Percentiles rank a stretch among this genome's conserved stretches.
These are phyloP conservation scores for Drosophila arizonae DNA, from an alignment of 1,140 invertebrate genomes.

Conservation along the genomic window DNA sequence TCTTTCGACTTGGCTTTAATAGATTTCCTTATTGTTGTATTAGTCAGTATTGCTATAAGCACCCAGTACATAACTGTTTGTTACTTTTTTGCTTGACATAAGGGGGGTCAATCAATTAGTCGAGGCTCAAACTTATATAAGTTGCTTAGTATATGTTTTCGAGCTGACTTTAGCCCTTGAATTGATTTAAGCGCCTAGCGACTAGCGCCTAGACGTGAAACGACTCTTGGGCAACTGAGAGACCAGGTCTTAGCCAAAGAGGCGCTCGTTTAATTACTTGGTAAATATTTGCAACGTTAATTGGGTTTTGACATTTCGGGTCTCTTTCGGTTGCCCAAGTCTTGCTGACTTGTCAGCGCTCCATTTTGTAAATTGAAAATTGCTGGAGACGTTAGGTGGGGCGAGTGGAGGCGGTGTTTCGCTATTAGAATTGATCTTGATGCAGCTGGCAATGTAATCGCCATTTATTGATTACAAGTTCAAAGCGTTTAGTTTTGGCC, in stretches of 20 bases:
- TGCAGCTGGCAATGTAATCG: slow-evolving; percentile 72
- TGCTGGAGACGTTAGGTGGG: background rate
- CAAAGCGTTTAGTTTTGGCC: slow-evolving; percentile 78
- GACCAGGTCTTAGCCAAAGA: slow-evolving; percentile 23
- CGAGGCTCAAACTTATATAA: slow-evolving; percentile 8
- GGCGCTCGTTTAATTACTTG: slow-evolving; percentile 71
- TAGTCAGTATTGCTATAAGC: slow-evolving; percentile 2
- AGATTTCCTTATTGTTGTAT: slow-evolving; percentile 21
- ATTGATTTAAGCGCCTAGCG: slow-evolving; percentile 46
- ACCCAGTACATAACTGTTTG: too few species aligned
- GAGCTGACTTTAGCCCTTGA: slow-evolving; percentile 55
- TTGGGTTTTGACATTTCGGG: slow-evolving; percentile 57
- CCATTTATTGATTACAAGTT: slow-evolving; percentile 79
- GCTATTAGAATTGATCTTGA: slow-evolving; percentile 33
- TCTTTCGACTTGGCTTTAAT: slow-evolving; percentile 18
- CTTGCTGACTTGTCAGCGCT: slow-evolving; percentile 33
- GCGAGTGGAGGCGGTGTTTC: background rate
- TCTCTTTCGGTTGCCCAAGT: slow-evolving; percentile 39
- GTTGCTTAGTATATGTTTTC: slow-evolving; percentile 48
- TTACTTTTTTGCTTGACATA: background rate
- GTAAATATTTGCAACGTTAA: slow-evolving; percentile 76
- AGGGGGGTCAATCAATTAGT: slow-evolving; percentile 67
- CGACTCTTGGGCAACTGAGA: slow-evolving; percentile 13
- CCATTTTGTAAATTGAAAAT: slow-evolving; percentile 49
- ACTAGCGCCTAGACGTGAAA: slow-evolving; percentile 11